These are phyloP conservation scores for Halcyon smyrnensis DNA, from an alignment of 2,797 vertebrate genomes.

Conservation along the genomic window DNA sequence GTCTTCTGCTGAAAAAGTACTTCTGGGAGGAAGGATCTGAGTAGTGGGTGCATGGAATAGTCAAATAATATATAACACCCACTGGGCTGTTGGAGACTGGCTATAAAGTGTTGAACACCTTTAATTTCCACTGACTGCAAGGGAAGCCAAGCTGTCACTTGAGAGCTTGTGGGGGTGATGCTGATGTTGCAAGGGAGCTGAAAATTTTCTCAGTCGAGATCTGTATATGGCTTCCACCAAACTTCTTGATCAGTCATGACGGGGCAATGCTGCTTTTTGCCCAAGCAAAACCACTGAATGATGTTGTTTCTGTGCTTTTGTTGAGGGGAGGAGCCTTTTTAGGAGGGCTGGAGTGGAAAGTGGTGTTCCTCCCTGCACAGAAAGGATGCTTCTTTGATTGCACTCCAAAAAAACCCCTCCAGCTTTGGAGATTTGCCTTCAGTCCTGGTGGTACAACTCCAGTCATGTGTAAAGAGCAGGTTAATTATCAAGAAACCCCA, in stretches of 20 bases:
- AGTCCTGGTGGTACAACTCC: background rate
- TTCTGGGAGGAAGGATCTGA: background rate
- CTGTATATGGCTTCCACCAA: background rate
- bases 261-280: background rate
- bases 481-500: background rate
- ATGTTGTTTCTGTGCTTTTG: background rate
- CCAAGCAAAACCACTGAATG: fast-evolving
- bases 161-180: background rate
- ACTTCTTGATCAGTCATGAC: fast-evolving
- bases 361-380: background rate
- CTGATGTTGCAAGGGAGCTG: background rate
- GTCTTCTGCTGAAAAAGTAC: background rate
- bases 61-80: background rate
- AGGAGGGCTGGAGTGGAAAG: background rate
- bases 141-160: background rate
- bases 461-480: background rate
- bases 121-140: background rate
- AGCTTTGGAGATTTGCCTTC: background rate
- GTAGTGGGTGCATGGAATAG: background rate
- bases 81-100: background rate
- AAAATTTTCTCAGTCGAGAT: background rate
- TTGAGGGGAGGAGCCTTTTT: background rate
- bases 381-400: background rate
- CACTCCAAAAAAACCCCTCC: background rate
- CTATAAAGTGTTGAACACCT: background rate